phyloP scores from a whole-genome alignment of 1,140 invertebrate genomes.

The Camponotus vicinus region DNA sequence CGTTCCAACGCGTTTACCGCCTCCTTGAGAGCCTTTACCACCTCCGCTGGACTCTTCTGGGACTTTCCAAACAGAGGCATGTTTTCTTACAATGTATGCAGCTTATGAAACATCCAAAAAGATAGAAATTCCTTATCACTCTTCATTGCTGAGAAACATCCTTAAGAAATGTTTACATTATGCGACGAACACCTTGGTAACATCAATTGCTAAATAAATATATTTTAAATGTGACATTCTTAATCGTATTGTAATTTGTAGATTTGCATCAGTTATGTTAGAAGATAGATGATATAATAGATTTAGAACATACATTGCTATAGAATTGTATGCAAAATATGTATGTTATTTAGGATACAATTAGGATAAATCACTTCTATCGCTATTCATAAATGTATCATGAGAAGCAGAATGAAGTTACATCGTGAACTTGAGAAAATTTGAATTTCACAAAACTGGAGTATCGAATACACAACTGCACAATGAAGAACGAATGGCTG shows the following conservation, averaged over 20 bases:
- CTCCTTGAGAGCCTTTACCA: constrained; percentile 98
- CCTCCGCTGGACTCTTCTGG: constrained; percentile 97
- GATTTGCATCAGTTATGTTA: background rate
- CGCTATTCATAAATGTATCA: no score
- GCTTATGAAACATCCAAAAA: constrained; percentile 68
- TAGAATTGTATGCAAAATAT: background rate
- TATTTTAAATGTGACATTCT: background rate
- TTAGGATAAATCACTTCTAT: background rate
- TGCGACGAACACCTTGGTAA: background rate
- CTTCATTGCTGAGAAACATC: background rate
- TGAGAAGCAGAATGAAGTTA: background rate
- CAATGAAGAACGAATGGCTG: background rate
- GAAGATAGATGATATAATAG: background rate
- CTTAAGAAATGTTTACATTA: background rate
- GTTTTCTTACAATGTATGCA: constrained; percentile 80
- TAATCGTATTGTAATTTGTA: background rate
- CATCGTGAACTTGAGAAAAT: background rate
- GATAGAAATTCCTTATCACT: constrained; percentile 19
- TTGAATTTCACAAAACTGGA: background rate
- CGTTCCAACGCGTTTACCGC: constrained; percentile 96
- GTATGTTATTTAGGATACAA: no score
- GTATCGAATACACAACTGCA: background rate
- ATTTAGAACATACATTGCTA: background rate
- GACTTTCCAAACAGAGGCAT: constrained; percentile 99
- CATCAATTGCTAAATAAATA: background rate